Conservation (phyloP, 2,888 invertebrate genomes). For the Cantharis nigra region DNA sequence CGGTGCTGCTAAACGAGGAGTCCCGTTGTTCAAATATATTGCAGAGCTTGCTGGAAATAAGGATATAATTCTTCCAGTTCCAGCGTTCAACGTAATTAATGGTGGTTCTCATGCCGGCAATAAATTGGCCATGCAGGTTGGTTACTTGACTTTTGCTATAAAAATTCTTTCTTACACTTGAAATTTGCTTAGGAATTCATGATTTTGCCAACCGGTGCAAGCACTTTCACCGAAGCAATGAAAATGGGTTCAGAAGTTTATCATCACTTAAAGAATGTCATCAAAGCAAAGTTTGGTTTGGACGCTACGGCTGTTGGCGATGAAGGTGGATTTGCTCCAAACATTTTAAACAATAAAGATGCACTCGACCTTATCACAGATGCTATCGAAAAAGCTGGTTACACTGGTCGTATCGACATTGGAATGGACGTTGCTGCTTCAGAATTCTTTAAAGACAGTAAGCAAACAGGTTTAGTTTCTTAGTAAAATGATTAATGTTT, state of each 20-base stretch:
- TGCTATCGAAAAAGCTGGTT: constrained; percentile 94
- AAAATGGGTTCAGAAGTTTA: constrained; percentile 97
- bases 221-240: constrained; percentile 95
- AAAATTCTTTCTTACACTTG: background rate
- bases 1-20: constrained; percentile 92
- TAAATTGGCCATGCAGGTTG: constrained; percentile 87
- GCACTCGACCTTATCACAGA: constrained; percentile 83
- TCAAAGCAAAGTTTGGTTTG: constrained; percentile 92
- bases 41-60: constrained; percentile 93
- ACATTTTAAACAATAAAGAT: constrained; percentile 96
- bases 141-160: background rate
- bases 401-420: constrained; percentile 95
- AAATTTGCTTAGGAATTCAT: constrained; percentile 50
- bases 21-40: constrained; percentile 89
- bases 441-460: constrained; percentile 85
- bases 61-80: constrained; percentile 91
- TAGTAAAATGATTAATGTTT: background rate
- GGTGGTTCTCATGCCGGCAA: constrained; percentile 99
- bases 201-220: constrained; percentile 73
- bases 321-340: constrained; percentile 99
- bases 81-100: constrained; percentile 99
- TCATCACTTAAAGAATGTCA: constrained; percentile 95
- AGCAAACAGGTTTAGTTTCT: background rate
- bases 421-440: constrained; percentile 99
- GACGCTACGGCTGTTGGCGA: constrained; percentile 98